These are phyloP conservation scores for Bothrops alternatus DNA, from an alignment of 2,797 vertebrate species.

Conservation along the genomic window DNA sequence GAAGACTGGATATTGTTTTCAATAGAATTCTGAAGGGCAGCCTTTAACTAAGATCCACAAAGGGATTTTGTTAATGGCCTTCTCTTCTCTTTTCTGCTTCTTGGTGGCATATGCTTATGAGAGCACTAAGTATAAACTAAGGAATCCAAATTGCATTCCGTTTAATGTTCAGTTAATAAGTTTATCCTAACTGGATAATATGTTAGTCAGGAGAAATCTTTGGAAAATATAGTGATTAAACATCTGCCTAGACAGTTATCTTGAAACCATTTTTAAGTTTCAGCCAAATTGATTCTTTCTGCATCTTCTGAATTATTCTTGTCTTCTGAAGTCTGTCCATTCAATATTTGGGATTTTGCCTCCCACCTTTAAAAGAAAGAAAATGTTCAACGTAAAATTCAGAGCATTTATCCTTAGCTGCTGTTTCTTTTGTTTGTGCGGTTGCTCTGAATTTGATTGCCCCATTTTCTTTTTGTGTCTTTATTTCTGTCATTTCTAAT, in stretches of 20 bases:
- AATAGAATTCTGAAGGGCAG: not conserved
- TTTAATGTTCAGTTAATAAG: not conserved
- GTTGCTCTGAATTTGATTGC: conserved; percentile 20
- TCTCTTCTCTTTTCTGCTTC: not conserved
- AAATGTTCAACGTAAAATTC: not conserved
- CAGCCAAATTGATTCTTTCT: conserved; percentile 16
- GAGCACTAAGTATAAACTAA: not conserved
- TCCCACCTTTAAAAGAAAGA: not conserved
- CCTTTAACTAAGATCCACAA: not conserved
- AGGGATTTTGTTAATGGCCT: not conserved
- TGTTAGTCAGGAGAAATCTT: not conserved
- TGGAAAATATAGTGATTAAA: not conserved
- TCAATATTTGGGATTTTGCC: not conserved
- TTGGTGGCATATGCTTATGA: not conserved
- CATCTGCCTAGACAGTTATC: not conserved
- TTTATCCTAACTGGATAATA: not conserved
- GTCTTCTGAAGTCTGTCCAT: not conserved
- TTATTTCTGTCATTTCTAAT: conserved; percentile 16
- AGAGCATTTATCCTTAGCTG: not conserved
- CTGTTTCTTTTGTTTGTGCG: not conserved
- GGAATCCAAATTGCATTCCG: not conserved
- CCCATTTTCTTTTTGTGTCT: not conserved
- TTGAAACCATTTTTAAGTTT: not conserved
- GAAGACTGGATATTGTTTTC: not conserved
- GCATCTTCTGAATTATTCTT: not conserved